phyloP scores from a whole-genome alignment of 1,140 invertebrate genomes.

The Tribolium castaneum region DNA sequence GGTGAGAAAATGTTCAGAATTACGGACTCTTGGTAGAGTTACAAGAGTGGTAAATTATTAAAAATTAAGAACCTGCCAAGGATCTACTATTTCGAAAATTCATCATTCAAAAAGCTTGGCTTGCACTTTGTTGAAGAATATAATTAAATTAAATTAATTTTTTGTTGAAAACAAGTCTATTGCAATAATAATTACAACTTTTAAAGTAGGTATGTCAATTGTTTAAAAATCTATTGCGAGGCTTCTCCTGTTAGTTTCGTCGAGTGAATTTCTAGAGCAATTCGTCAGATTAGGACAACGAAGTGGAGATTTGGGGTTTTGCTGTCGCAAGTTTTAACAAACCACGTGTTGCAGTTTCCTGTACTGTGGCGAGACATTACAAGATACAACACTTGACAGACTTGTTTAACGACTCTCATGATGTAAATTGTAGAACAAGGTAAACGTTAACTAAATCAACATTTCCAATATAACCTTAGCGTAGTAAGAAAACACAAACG shows the following conservation, averaged over 20 bases:
- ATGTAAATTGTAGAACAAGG: background rate
- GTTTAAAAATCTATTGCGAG: background rate
- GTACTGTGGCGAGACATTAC: constrained; percentile 40
- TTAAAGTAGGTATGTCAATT: background rate
- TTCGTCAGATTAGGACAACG: constrained; percentile 50
- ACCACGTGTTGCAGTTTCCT: constrained; percentile 54
- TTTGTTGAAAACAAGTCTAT: no score
- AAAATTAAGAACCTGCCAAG: no score
- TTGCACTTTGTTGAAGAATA: no score
- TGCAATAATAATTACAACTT: no score
- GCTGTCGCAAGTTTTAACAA: constrained; percentile 53
- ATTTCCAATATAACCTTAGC: background rate
- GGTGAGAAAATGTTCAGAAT: no score
- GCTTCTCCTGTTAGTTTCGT: background rate
- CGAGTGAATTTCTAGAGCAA: background rate
- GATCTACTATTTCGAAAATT: no score
- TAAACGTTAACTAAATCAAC: constrained; percentile 9
- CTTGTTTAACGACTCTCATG: constrained; percentile 31
- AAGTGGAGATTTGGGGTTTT: constrained; percentile 47
- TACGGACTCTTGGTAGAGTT: no score
- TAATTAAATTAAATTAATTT: no score
- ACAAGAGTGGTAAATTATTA: no score
- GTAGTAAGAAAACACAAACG: background rate
- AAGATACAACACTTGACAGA: constrained; percentile 41
- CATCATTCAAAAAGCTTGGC: no score